Percentiles rank a stretch among this genome's conserved stretches.
Evolutionary conservation across 2,888 invertebrate genomes (phyloP).

Genomic region (Pollenia amentaria): DNA sequence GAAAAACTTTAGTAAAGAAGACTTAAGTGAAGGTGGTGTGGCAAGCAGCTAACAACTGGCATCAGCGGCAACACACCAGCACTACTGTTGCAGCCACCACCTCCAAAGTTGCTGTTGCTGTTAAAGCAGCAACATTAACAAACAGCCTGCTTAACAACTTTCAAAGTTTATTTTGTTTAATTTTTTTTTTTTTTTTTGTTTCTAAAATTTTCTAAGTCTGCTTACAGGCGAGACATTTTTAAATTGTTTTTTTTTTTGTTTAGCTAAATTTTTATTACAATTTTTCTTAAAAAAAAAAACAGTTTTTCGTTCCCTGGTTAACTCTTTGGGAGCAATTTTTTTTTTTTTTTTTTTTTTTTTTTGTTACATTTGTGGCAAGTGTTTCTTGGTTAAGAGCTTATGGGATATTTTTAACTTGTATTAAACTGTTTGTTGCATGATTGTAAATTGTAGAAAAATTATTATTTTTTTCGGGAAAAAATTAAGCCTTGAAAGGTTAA

Average conservation of each 20-base stretch:
- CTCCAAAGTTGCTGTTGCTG: slow-evolving; percentile 36
- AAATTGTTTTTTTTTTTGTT: slow-evolving; percentile 69
- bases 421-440: slow-evolving; percentile 7
- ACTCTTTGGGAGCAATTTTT: slow-evolving; percentile 3
- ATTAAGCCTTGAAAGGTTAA: slow-evolving; percentile 71
- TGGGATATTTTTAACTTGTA: slow-evolving; percentile 39
- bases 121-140: slow-evolving; percentile 45
- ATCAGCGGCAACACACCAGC: slow-evolving; percentile 28
- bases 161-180: slow-evolving; percentile 76
- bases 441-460: neutral
- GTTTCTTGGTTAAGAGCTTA: slow-evolving; percentile 56
- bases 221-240: slow-evolving; percentile 80
- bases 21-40: slow-evolving; percentile 66
- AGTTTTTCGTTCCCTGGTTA: slow-evolving; percentile 74
- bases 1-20: slow-evolving; percentile 20
- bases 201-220: slow-evolving; percentile 78
- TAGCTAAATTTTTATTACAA: neutral
- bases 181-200: slow-evolving; percentile 45
- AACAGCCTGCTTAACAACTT: slow-evolving; percentile 74
- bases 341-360: slow-evolving; percentile 31
- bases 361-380: slow-evolving; percentile 56
- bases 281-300: slow-evolving; percentile 56
- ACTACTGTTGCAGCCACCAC: slow-evolving; percentile 37
- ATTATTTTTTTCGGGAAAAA: slow-evolving; percentile 20
- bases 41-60: slow-evolving; percentile 46